Base-by-base conservation (phyloP, 2,797 vertebrate species). In the Malacoctenus gilli region DNA sequence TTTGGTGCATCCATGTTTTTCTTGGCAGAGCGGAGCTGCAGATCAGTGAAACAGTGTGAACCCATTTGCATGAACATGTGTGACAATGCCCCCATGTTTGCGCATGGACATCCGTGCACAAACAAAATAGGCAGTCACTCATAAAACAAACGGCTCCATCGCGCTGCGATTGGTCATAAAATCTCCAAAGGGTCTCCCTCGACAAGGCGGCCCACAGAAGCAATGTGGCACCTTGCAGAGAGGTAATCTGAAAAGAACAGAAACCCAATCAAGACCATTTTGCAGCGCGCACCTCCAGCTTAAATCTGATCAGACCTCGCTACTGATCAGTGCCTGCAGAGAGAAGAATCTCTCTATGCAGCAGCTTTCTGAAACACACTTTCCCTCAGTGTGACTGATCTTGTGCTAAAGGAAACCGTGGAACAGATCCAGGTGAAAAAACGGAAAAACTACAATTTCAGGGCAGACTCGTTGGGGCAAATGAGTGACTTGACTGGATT, bases 231-330 rank as follows among this genome's bases (percentile, higher is more conserved):
- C 3, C 13, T 9, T 39, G 5, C 28, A 40, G 41, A 31, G 25
- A 31, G 23, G 25, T 18, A 3, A 18, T 18, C 4, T 19, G 5
- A 41, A n/a, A 40, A 25, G 21, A 43, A 49, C 37, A 37, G 7
- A 20, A 13, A 40, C 20, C 21, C 21, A 59, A 57, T 35, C 41
- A 21, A 23, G 14, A 49, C 31, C 34, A 42, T 54, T 60, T 50
- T 22, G 20, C 46, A 48, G 21, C 5, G 35, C 44, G 69, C 51
- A 55, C 52, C 51, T 54, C 59, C 30, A 56, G 16, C 23, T 59
- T 25, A 32, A 54, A 66, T 61, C n/a, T 28, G 59, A 76, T 73
- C 62, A 55, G 59, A 47, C 35, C 11, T 43, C 38, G 25, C 52
- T 32, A 72, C 19, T 41, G 66, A 49, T 75, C 49, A 58, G 41